Evolutionary conservation across 2,888 invertebrate genomes (phyloP), one percentile per base, ranked within the genome.

Genomic region (Brenthis daphne): DNA sequence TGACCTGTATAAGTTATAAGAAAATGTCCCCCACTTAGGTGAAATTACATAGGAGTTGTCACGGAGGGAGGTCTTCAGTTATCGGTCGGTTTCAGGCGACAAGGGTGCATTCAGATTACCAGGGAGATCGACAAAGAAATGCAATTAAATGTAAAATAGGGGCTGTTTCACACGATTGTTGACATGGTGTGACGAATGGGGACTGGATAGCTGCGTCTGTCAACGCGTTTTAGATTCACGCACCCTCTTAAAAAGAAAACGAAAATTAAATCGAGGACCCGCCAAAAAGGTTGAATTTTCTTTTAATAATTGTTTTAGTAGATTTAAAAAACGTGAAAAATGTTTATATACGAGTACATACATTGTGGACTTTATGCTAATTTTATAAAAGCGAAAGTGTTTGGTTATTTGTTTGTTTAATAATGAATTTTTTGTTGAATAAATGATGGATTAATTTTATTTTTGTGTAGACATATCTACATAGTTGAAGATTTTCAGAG

Each of bases 131-230:
- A 91, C 91, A 92, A 91, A 92, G 91, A 91, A 92, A 92, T 91
- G 92, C 90, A 92, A 92, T 92, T 92, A 92, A 91, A 92, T 92
- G 90, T 90, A 91, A 91, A 92, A 89, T 90, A 91, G 87, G 91
- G 91, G 85, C 80, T 85, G 85, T 84, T 89, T 86, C 89, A 89
- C 90, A 90, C 89, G 87, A 85, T 74, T 89, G 89, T 90, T 91
- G 90, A 91, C 90, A 85, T 76, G 84, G 75, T 83, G 89, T 88
- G 89, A 88, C 91, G 88, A 89, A 90, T 88, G 79, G 85, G 84
- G 85, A 76, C 65, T 69, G 77, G 83, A 84, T 83, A 82, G 84
- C 82, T 85, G 83, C 81, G 71, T 64, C 82, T 80, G 78, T 79
- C 79, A 75, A 79, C 83, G 79, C 75, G 80, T 80, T 81, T 79